A percentile compares a stretch with the other conserved stretches of the same genome.
These are phyloP conservation scores for Misgurnus mizolepis DNA, from an alignment of 2,113 vertebrate genomes.

Conservation along the genomic window DNA sequence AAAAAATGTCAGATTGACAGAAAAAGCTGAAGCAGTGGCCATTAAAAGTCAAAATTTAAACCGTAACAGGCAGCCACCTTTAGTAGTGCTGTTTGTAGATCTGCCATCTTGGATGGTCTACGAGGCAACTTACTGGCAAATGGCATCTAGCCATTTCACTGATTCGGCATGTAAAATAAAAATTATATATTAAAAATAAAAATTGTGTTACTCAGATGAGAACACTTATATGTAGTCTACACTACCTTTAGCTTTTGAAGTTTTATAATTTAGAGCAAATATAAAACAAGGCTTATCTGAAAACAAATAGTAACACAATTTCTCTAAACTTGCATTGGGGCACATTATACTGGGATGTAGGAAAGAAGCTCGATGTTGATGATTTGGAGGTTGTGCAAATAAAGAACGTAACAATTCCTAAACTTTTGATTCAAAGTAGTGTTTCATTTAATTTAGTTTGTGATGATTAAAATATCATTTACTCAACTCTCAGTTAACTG, in stretches of 20 bases:
- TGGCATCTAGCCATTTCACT: not conserved
- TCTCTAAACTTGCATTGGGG: too few species aligned
- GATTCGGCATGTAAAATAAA: not conserved
- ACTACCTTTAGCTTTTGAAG: not conserved
- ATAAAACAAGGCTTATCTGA: not conserved
- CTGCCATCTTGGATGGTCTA: conserved; percentile 53
- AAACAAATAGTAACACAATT: too few species aligned
- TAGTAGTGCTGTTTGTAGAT: not conserved
- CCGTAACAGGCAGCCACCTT: conserved; percentile 49
- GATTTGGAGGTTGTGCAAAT: not conserved
- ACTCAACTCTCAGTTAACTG: too few species aligned
- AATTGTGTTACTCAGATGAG: not conserved
- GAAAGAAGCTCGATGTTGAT: not conserved
- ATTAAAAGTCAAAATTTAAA: not conserved
- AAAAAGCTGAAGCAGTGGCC: not conserved
- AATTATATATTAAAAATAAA: not conserved
- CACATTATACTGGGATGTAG: not conserved
- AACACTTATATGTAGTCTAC: not conserved
- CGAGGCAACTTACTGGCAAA: not conserved
- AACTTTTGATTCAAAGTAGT: not conserved
- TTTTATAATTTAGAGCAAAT: not conserved
- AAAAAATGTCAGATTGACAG: not conserved
- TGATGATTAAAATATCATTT: not conserved
- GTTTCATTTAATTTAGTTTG: not conserved
- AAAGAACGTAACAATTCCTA: not conserved